Percentiles rank a stretch among this genome's conserved stretches.
phyloP scores from a whole-genome alignment of 1,140 invertebrate species.

The Hycleus cichorii region DNA sequence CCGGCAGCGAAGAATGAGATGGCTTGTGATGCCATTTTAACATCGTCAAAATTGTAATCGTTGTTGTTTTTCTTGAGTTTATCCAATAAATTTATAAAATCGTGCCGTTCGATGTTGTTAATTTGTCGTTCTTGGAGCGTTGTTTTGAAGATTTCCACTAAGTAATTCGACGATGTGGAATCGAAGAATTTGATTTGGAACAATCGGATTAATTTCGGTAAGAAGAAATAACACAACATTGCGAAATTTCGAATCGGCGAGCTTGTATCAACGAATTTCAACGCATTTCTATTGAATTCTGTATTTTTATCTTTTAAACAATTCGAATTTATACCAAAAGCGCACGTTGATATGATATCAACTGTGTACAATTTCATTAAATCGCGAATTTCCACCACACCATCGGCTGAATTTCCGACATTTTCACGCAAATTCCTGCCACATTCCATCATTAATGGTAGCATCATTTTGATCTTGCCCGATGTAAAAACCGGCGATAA shows the following conservation, averaged over 20 bases:
- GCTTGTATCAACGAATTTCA: neutral
- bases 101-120: conserved; percentile 44
- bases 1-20: conserved; percentile 47
- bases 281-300: conserved; percentile 28
- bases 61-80: conserved; percentile 47
- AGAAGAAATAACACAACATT: conserved; percentile 46
- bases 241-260: no score
- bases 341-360: conserved; percentile 37
- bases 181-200: neutral
- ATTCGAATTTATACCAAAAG: conserved; percentile 44
- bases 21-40: conserved; percentile 26
- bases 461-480: conserved; percentile 45
- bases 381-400: conserved; percentile 5
- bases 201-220: conserved; percentile 42
- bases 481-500: conserved; percentile 46
- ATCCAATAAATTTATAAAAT: conserved; percentile 49
- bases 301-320: conserved; percentile 40
- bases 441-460: conserved; percentile 18
- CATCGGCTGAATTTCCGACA: neutral
- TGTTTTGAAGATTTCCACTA: conserved; percentile 40
- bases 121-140: conserved; percentile 43
- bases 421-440: conserved; percentile 20
- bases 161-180: conserved; percentile 40
- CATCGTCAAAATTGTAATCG: conserved; percentile 11
- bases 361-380: conserved; percentile 3